Evolutionary conservation across 35 echinoderm and acorn worm genomes (phyloP).

Genomic region (Ophiothrix spiculata): DNA sequence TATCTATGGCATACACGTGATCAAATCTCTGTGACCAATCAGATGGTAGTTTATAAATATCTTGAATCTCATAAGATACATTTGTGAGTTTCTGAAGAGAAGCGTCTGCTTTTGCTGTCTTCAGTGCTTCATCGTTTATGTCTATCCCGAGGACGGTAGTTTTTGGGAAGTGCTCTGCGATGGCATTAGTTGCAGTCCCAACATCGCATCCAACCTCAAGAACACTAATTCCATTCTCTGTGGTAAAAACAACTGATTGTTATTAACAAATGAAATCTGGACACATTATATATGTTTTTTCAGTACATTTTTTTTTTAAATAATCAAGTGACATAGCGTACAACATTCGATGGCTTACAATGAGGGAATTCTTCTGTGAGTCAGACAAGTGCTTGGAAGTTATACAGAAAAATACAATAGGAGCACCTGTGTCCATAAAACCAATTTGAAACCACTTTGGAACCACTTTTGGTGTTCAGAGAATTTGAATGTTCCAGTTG

Average conservation of each 20-base stretch:
- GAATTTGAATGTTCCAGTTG: too few species aligned
- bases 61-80: background rate
- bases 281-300: too few species aligned
- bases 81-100: background rate
- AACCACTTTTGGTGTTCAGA: too few species aligned
- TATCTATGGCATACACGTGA: background rate
- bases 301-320: too few species aligned
- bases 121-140: background rate
- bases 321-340: too few species aligned
- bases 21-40: background rate
- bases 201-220: slow-evolving; percentile 1
- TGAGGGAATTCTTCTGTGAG: too few species aligned
- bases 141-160: background rate
- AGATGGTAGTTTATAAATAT: background rate
- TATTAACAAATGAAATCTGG: too few species aligned
- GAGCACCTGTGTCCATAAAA: too few species aligned
- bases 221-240: background rate
- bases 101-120: background rate
- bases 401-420: too few species aligned
- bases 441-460: too few species aligned
- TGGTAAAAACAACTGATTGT: background rate
- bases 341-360: too few species aligned
- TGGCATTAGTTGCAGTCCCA: background rate
- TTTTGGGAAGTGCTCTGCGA: background rate
- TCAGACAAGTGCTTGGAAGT: too few species aligned